Evolutionary conservation across 1,140 invertebrate genomes (phyloP).

Genomic region (Paraescarpia echinospica): DNA sequence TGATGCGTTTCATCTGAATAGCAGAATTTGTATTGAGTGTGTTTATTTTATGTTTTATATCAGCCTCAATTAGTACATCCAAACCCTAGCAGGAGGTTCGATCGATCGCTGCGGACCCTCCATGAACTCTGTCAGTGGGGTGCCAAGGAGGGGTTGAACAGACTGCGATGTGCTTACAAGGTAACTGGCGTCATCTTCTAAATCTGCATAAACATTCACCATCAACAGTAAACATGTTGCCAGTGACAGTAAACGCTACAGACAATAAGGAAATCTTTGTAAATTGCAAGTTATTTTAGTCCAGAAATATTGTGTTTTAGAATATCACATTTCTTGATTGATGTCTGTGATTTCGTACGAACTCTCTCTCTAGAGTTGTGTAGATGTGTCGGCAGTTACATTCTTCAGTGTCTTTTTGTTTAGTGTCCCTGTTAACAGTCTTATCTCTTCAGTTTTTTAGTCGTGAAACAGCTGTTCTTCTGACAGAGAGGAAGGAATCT

Average conservation of each 20-base stretch:
- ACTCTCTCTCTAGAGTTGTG: not conserved
- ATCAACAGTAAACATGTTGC: not conserved
- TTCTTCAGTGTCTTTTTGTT: not conserved
- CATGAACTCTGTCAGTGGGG: constrained; percentile 54
- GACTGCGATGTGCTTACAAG: constrained; percentile 43
- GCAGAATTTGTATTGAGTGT: no score
- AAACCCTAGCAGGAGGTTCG: constrained; percentile 44
- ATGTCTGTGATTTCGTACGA: not conserved
- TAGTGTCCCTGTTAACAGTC: constrained; percentile 13
- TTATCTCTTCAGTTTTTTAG: constrained; percentile 42
- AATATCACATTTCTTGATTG: constrained; percentile 10
- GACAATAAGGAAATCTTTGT: no score
- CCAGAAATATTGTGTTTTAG: constrained; percentile 3
- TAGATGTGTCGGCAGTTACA: not conserved
- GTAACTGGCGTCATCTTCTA: constrained; percentile 29
- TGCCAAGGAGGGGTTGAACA: constrained; percentile 48
- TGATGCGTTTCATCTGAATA: no score
- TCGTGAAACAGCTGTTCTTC: constrained; percentile 38
- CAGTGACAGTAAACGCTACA: no score
- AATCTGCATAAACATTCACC: not conserved
- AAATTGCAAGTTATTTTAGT: not conserved
- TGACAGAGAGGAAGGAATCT: constrained; percentile 36
- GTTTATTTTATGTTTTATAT: not conserved
- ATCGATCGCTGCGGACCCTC: constrained; percentile 43
- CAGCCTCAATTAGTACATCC: constrained; percentile 47